Evolutionary conservation across 1,140 invertebrate species (phyloP).

Genomic region (Diorhabda elongata): DNA sequence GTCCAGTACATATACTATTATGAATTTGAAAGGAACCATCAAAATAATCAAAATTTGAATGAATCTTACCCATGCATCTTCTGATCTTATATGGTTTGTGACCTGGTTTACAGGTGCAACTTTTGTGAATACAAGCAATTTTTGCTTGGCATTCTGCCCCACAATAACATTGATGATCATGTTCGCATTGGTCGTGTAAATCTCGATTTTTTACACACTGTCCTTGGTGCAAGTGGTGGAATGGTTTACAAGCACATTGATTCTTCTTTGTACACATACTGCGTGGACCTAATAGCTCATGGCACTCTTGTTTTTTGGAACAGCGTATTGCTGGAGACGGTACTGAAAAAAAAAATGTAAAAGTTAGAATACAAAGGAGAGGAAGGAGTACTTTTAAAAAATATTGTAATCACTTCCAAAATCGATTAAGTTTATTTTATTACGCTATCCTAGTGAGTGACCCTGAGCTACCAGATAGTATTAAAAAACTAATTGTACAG

Average conservation of each 20-base stretch:
- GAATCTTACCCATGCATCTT: conserved; percentile 31
- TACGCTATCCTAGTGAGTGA: too few species aligned
- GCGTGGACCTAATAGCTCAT: conserved; percentile 27
- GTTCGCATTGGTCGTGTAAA: conserved; percentile 34
- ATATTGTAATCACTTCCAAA: too few species aligned
- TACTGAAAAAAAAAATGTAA: conserved; percentile 27
- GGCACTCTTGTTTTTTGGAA: conserved; percentile 31
- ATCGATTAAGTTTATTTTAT: too few species aligned
- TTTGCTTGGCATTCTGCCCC: conserved; percentile 34
- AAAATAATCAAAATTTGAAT: too few species aligned
- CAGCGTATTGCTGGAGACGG: conserved; percentile 26
- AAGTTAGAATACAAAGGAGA: too few species aligned
- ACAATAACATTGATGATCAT: conserved; percentile 38
- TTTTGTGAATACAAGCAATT: conserved; percentile 34
- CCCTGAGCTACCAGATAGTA: too few species aligned
- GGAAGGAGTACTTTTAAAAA: too few species aligned
- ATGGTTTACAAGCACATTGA: conserved; percentile 34
- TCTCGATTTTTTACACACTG: conserved; percentile 39
- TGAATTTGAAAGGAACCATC: too few species aligned
- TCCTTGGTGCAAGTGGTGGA: conserved; percentile 35
- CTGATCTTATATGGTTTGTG: conserved; percentile 32
- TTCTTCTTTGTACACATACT: conserved; percentile 35
- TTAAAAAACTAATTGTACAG: too few species aligned
- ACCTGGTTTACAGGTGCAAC: conserved; percentile 33
- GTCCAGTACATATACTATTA: too few species aligned